phyloP scores from a whole-genome alignment of 2,113 vertebrate genomes.

The Phyllostomus discolor region DNA sequence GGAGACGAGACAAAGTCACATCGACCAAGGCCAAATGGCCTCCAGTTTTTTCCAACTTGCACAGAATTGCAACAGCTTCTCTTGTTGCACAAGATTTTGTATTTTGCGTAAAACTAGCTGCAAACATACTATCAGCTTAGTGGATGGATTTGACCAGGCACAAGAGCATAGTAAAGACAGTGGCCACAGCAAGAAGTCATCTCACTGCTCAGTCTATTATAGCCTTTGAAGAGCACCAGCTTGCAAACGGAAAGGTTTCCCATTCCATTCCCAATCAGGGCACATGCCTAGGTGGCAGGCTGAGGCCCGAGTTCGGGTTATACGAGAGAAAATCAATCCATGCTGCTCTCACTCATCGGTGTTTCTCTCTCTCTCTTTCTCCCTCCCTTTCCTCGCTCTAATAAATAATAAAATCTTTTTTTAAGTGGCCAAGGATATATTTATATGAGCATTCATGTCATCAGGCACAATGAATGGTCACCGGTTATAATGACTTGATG shows the following conservation, averaged over 20 bases:
- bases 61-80: constrained; percentile 23
- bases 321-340: no score
- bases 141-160: constrained; percentile 13
- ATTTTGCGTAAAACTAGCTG: constrained; percentile 52
- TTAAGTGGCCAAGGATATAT: not conserved
- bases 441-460: not conserved
- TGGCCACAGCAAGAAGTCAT: not conserved
- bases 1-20: not conserved
- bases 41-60: not conserved
- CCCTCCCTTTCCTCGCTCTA: no score
- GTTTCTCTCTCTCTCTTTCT: no score
- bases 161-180: not conserved
- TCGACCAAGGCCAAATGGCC: not conserved
- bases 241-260: no score
- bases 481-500: not conserved
- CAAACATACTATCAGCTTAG: not conserved
- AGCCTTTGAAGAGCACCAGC: not conserved
- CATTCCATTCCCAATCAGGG: no score
- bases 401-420: no score
- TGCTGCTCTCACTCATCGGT: no score
- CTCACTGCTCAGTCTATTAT: not conserved
- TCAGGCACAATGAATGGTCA: not conserved
- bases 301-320: no score
- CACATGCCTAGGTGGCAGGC: no score
- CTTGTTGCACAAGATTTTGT: constrained; percentile 12